Base-by-base conservation (phyloP, 2,797 vertebrate genomes). In the Clarias laeviceps region DNA sequence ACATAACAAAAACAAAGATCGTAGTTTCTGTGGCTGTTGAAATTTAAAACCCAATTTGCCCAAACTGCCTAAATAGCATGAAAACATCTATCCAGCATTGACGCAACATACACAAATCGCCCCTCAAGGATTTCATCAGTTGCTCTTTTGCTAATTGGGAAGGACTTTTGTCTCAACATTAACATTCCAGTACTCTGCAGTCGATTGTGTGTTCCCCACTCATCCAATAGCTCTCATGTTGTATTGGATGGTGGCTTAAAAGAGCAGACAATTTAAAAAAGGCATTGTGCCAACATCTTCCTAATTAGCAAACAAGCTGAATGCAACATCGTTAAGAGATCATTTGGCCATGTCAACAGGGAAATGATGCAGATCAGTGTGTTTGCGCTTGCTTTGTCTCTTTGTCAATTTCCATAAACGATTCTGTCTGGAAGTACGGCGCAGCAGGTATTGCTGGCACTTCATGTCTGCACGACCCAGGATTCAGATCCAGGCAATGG, bases 231-330 rank as follows among this genome's bases (percentile, higher is more conserved):
- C 56, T 78, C 22, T 15, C 56, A 61, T 14, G 61, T 29, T 22
- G 54, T 57, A 57, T 9, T 12, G 27, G 20, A 12, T 5, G 4
- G 22, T 5, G 27, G 15, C 50, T 56, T 1, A 76, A 76, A 56
- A 56, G n/a, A 57, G 50, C 17, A 57, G 5, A 76, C 8, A 2
- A 20, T 76, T 56, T 2, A 56, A 76, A 27, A 74, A 54, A 18
- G 27, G 50, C 50, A 32, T 32, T 32, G 8, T 32, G 50, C 27
- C 17, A 57, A 32, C 50, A 32, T 76, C 27, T 32, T 29, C 73
- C n/a, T 57, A 76, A 76, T 76, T 57, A 76, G 50, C 27, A 20
- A 76, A 76, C 73, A 76, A 57, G 73, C 73, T 57, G 50, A 50
- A 56, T 29, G n/a, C 24, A 54, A 29, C 72, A 74, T 27, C 4